Evolutionary conservation across 2,113 vertebrate species (phyloP), one percentile per base, ranked within the genome.

Genomic region (Anolis sagrei): DNA sequence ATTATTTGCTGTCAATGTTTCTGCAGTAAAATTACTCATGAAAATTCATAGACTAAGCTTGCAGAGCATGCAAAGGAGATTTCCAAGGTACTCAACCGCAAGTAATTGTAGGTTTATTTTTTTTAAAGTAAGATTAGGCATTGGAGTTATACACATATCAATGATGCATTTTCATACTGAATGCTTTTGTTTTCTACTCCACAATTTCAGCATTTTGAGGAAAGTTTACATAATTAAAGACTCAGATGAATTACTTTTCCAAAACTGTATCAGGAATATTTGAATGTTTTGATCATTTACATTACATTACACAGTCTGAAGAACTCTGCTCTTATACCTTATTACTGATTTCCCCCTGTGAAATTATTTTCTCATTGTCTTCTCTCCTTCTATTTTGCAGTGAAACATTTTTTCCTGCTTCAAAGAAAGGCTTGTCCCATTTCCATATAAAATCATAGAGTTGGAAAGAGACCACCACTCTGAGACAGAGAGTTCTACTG

Each of bases 21-120:
- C 29, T 89, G 0, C 68, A 81, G 72, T 62, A 70, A 85, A 92
- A 80, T 88, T 54, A 49, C 18, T 85, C 69, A 77, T 2, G 29
- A 87, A 93, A 92, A 85, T 25, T 84, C 25, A 61, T 58, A 73
- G 27, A 9, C 0, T 29, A 29, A 5, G 25, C 5, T 92, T 85
- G 74, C 1, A 83, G 11, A 87, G 0, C 69, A 79, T 13, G 0
- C 0, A 81, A 88, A 92, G 72, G 1, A 25, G 74, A 75, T 81
- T 90, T 92, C 89, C 88, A 70, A 87, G n/a, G 18, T 16, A 32
- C 11, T 85, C 27, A 91, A 8, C 5, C 27, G 91, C 84, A 80
- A 19, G 32, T 89, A 70, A 79, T 1, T 90, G 81, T n/a, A 2
- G 39, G 73, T 62, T 72, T 82, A 8, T 72, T 85, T 86, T 88